Evolutionary conservation across 1,140 invertebrate genomes (phyloP).

Genomic region (Hycleus phaleratus): DNA sequence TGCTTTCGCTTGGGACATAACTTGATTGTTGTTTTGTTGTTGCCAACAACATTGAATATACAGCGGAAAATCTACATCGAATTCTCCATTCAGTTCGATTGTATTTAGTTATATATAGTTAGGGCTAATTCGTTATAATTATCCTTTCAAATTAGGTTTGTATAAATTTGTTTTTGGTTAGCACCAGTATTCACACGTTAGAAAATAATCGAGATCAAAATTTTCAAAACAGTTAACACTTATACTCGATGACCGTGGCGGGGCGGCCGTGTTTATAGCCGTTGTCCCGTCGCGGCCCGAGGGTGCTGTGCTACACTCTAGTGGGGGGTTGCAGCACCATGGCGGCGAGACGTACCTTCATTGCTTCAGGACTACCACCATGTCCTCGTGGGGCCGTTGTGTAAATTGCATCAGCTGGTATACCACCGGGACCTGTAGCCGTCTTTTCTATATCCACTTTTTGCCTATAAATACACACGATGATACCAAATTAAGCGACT

Average conservation of each 20-base stretch:
- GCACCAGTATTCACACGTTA: conserved; percentile 1
- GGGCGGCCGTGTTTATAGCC: conserved; percentile 24
- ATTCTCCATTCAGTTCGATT: no score
- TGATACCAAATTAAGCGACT: no score
- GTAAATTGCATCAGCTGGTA: conserved; percentile 52
- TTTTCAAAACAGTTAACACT: conserved; percentile 35
- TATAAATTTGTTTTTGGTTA: background rate
- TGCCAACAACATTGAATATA: no score
- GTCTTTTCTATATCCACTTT: conserved; percentile 46
- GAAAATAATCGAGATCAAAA: background rate
- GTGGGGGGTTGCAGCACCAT: conserved; percentile 70
- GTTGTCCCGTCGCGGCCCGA: conserved; percentile 21
- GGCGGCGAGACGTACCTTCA: conserved; percentile 71
- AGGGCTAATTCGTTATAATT: no score
- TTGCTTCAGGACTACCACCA: conserved; percentile 50
- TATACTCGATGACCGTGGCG: conserved; percentile 37
- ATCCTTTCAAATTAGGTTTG: no score
- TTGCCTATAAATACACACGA: conserved; percentile 39
- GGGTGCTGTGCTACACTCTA: conserved; percentile 59
- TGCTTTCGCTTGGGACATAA: no score
- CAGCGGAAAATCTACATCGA: no score
- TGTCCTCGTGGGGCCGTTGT: conserved; percentile 39
- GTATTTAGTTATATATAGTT: no score
- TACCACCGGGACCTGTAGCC: conserved; percentile 38
- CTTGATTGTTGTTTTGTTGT: no score